Evolutionary conservation across 2,888 invertebrate species (phyloP).

Genomic region (Agriotes lineatus): DNA sequence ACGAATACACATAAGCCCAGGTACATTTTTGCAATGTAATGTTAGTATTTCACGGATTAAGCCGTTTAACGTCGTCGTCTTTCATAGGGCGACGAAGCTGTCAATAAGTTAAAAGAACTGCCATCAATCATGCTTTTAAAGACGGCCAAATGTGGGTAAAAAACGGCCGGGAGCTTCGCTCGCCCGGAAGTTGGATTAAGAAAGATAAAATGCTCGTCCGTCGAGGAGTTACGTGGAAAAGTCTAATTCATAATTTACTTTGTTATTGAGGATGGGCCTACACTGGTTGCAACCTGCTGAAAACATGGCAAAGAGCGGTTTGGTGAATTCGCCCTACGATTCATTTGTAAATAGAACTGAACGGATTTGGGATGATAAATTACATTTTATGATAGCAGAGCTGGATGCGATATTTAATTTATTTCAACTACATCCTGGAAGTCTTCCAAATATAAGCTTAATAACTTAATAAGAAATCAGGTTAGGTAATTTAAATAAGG

Average conservation of each 20-base stretch:
- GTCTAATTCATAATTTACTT: slow-evolving; percentile 22
- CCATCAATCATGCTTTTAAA: slow-evolving; percentile 50
- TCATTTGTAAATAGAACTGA: slow-evolving; percentile 15
- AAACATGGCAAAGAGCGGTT: slow-evolving; percentile 5
- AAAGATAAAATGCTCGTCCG: slow-evolving; percentile 31
- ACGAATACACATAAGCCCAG: not conserved
- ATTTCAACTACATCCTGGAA: slow-evolving; percentile 17
- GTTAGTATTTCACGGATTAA: slow-evolving; percentile 26
- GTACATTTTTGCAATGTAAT: slow-evolving; percentile 22
- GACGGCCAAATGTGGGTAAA: slow-evolving; percentile 38
- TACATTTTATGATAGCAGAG: slow-evolving; percentile 12
- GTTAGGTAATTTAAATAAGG: not conserved
- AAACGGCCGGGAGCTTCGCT: slow-evolving; percentile 25
- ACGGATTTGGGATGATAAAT: slow-evolving; percentile 12
- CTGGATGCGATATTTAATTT: slow-evolving; percentile 15
- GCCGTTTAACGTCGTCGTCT: slow-evolving; percentile 25
- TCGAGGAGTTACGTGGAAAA: slow-evolving; percentile 6
- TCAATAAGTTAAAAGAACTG: slow-evolving; percentile 49
- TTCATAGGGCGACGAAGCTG: slow-evolving; percentile 41
- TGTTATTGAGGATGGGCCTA: not conserved
- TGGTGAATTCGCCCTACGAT: slow-evolving; percentile 17
- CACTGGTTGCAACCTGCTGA: not conserved
- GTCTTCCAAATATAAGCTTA: slow-evolving; percentile 1
- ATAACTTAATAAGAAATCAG: slow-evolving; percentile 8
- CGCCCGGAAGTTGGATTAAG: slow-evolving; percentile 30